Percentiles rank a stretch among this genome's conserved stretches.
Evolutionary conservation across 2,113 vertebrate species (phyloP).

Genomic region (Chinchilla lanigera): DNA sequence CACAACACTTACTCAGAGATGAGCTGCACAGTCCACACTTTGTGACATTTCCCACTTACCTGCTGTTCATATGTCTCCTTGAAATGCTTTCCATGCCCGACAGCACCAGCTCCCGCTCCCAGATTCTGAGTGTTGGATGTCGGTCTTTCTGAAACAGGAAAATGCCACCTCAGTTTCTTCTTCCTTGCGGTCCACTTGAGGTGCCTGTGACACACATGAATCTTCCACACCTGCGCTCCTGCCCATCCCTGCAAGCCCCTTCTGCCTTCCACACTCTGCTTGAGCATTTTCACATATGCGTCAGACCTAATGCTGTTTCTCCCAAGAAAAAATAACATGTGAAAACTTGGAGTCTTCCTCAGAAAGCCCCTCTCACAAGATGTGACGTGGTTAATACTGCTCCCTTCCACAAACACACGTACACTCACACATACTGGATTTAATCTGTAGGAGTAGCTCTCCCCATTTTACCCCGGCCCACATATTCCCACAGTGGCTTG

Average conservation of each 20-base stretch:
- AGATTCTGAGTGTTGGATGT: neutral
- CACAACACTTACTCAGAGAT: neutral
- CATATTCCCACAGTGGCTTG: too few relatives aligned
- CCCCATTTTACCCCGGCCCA: neutral
- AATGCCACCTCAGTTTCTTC: neutral
- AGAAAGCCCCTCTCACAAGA: neutral
- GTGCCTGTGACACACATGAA: neutral
- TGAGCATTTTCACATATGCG: neutral
- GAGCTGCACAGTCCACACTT: neutral
- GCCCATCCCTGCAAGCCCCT: neutral
- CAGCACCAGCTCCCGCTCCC: neutral
- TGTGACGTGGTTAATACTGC: neutral
- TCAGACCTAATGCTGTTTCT: neutral
- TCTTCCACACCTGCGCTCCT: too few relatives aligned
- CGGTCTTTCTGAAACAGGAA: neutral
- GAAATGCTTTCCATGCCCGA: neutral
- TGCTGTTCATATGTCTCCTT: neutral
- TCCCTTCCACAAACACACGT: neutral
- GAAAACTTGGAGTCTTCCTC: neutral
- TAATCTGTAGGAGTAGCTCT: neutral
- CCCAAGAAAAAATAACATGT: neutral
- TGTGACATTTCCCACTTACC: neutral
- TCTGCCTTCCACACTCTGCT: neutral
- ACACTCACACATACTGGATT: fast-evolving
- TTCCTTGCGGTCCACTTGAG: fast-evolving